phyloP scores from a whole-genome alignment of 2,113 vertebrate species.

The Eclectus roratus region DNA sequence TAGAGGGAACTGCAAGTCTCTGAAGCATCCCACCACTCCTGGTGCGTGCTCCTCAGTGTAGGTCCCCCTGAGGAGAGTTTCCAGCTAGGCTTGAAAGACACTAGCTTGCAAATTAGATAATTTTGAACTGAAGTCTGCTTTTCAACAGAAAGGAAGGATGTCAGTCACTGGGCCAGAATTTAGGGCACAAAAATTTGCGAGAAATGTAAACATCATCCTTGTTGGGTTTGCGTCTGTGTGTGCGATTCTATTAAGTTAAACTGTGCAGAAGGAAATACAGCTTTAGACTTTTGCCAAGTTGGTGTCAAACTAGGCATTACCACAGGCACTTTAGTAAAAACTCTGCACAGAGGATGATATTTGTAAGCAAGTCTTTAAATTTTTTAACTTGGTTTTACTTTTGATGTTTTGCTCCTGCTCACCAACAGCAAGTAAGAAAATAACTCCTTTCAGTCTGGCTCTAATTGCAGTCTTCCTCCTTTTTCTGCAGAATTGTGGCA shows the following conservation, averaged over 20 bases:
- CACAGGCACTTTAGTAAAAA: background rate
- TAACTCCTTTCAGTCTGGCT: background rate
- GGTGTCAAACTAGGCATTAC: slow-evolving; percentile 24
- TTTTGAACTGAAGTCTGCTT: background rate
- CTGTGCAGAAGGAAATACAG: background rate
- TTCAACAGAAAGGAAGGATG: background rate
- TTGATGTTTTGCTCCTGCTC: slow-evolving; percentile 28
- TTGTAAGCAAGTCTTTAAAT: background rate
- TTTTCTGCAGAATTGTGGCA: background rate
- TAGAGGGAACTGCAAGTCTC: background rate
- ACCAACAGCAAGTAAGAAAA: slow-evolving; percentile 16
- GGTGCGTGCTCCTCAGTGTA: background rate
- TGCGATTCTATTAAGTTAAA: background rate
- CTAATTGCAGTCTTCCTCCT: slow-evolving; percentile 3
- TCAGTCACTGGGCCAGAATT: background rate
- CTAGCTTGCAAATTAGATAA: background rate
- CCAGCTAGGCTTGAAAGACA: background rate
- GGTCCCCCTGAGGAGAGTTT: background rate
- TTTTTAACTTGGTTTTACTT: slow-evolving; percentile 22
- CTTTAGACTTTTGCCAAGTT: slow-evolving; percentile 13
- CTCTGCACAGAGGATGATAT: background rate
- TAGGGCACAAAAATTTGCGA: background rate
- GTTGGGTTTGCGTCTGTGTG: background rate
- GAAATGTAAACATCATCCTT: background rate
- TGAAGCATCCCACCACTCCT: background rate